Evolutionary conservation across 2,797 vertebrate species (phyloP).

Genomic region (Gallinago stenura): DNA sequence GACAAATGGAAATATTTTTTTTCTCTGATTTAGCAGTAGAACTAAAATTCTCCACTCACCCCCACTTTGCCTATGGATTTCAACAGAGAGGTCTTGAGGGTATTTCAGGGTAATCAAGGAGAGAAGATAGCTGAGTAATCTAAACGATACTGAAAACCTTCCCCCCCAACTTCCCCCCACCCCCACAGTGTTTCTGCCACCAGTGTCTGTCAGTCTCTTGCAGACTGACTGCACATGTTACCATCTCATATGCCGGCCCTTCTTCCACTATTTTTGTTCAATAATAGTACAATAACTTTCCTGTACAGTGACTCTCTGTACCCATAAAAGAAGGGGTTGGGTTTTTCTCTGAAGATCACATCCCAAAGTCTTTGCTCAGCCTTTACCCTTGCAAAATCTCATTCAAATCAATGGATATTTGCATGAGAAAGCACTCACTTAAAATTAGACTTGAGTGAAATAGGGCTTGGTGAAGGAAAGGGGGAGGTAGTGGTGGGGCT

Average conservation of each 20-base stretch:
- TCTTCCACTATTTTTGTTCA: neutral
- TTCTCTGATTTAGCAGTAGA: neutral
- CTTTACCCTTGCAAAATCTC: slow-evolving; percentile 46
- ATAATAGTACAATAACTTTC: slow-evolving; percentile 26
- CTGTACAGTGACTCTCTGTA: slow-evolving; percentile 27
- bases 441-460: slow-evolving; percentile 56
- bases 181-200: neutral
- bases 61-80: neutral
- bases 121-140: neutral
- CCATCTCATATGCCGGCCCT: neutral
- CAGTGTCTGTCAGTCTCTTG: neutral
- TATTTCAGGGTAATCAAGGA: neutral
- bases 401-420: slow-evolving; percentile 59
- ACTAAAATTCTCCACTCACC: neutral
- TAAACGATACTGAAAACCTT: too few species aligned
- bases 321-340: neutral
- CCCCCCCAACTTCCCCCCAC: neutral
- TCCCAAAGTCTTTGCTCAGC: slow-evolving; percentile 32
- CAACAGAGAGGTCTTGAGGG: neutral
- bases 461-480: neutral
- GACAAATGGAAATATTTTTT: neutral
- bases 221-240: neutral
- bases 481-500: neutral
- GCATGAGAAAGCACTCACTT: slow-evolving; percentile 63
- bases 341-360: slow-evolving; percentile 25